Percentiles rank a stretch among this genome's conserved stretches.
Evolutionary conservation across 2,113 vertebrate species (phyloP).

Genomic region (Syngnathus floridae): DNA sequence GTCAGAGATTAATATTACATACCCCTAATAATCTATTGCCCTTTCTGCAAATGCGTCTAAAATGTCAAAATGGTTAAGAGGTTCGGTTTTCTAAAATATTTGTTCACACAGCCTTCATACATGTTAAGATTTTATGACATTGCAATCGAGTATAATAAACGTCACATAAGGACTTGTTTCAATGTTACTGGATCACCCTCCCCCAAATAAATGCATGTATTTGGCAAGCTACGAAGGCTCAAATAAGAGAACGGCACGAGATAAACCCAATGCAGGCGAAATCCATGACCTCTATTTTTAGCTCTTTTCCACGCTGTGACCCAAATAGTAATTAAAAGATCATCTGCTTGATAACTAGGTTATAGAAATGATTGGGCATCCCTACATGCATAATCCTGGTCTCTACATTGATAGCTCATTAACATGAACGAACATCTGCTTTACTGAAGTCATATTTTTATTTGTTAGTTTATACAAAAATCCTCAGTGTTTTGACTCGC

Average conservation of each 20-base stretch:
- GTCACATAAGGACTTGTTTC: constrained; percentile 1
- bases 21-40: background rate
- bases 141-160: background rate
- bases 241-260: background rate
- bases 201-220: background rate
- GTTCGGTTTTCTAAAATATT: background rate
- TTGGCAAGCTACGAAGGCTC: background rate
- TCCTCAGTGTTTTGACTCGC: background rate
- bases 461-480: background rate
- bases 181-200: background rate
- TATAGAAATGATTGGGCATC: constrained; percentile 24
- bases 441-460: background rate
- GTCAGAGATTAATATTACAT: background rate
- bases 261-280: constrained; percentile 3
- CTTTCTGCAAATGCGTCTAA: background rate
- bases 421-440: constrained; percentile 27
- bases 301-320: constrained; percentile 48
- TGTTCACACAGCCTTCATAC: background rate
- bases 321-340: constrained; percentile 65
- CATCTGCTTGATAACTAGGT: constrained; percentile 54
- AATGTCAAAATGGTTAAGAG: background rate
- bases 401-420: constrained; percentile 8
- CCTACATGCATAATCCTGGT: constrained; percentile 6
- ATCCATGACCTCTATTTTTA: constrained; percentile 47
- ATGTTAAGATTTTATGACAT: background rate